Conservation (phyloP, 2,888 invertebrate genomes). For the Stenichneumon culpator region DNA sequence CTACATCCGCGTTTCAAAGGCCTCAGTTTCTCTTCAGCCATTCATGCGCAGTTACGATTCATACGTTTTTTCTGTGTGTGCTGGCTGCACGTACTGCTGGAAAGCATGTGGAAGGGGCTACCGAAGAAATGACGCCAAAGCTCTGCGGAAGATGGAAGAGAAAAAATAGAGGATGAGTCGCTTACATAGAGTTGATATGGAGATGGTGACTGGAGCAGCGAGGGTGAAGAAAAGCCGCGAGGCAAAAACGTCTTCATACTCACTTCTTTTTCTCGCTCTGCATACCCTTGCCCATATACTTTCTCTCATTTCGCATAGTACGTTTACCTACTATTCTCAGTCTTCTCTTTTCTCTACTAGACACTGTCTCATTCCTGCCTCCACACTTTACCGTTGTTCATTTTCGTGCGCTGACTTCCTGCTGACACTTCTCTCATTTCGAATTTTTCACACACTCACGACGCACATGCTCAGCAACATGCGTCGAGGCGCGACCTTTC, state of each 20-base stretch:
- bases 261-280: constrained; percentile 31
- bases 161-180: constrained; percentile 35
- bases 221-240: constrained; percentile 59
- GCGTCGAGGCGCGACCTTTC: constrained; percentile 20
- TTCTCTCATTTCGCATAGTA: constrained; percentile 58
- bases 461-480: constrained; percentile 5
- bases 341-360: constrained; percentile 8
- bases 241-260: constrained; percentile 59
- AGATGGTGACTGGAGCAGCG: constrained; percentile 49
- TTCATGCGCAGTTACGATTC: constrained; percentile 82
- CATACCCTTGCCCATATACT: constrained; percentile 57
- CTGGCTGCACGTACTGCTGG: constrained; percentile 42
- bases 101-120: constrained; percentile 31
- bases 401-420: constrained; percentile 57
- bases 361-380: neutral
- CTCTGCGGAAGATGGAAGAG: constrained; percentile 44
- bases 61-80: constrained; percentile 74
- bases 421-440: constrained; percentile 39
- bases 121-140: constrained; percentile 17
- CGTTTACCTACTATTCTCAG: constrained; percentile 1
- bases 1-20: constrained; percentile 38
- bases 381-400: constrained; percentile 41
- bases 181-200: constrained; percentile 53
- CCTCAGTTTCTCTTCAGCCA: constrained; percentile 74
- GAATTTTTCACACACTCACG: constrained; percentile 38